Evolutionary conservation across 2,797 vertebrate genomes (phyloP).

Genomic region (Tauraco hartlaubi): DNA sequence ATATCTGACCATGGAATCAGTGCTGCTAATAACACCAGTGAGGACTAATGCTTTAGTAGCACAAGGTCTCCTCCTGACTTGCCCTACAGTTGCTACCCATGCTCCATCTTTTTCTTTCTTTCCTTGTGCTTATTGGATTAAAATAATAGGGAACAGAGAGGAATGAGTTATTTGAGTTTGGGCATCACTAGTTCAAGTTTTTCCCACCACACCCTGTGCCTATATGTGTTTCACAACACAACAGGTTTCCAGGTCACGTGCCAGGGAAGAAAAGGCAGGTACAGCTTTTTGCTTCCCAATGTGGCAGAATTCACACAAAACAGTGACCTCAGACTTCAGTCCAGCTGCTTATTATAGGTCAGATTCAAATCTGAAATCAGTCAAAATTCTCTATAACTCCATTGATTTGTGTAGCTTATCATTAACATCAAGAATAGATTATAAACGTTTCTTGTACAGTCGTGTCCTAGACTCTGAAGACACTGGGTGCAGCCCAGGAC

Average conservation of each 20-base stretch:
- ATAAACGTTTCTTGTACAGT: neutral
- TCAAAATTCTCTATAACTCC: neutral
- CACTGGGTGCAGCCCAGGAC: neutral
- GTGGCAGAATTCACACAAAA: neutral
- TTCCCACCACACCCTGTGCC: neutral
- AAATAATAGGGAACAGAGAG: neutral
- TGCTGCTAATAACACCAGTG: neutral
- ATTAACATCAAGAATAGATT: neutral
- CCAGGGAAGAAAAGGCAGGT: neutral
- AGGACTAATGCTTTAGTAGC: neutral
- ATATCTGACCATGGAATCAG: neutral
- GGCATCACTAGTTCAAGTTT: neutral
- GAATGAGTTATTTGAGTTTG: neutral
- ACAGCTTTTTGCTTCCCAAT: neutral
- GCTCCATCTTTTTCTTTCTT: neutral
- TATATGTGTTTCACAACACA: neutral
- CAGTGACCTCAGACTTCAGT: neutral
- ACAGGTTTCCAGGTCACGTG: neutral
- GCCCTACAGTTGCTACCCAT: rapidly evolving
- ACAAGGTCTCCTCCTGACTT: neutral
- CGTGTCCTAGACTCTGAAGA: neutral
- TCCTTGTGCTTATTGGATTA: neutral
- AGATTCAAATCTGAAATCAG: neutral
- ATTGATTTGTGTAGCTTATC: neutral
- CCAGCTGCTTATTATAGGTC: neutral